phyloP scores from a whole-genome alignment of 2,113 vertebrate genomes.

The Gobio gobio region DNA sequence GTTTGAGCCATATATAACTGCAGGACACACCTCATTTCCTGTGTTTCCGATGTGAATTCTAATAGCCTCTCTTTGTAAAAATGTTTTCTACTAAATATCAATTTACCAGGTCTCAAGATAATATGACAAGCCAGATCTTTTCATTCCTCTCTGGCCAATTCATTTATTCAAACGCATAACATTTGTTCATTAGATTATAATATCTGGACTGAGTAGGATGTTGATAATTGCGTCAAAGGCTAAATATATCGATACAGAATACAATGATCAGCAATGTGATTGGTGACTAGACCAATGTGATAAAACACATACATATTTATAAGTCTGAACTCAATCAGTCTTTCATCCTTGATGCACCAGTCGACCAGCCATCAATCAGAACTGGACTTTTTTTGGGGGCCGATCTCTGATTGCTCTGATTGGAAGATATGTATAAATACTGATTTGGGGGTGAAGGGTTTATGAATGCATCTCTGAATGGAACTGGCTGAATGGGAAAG shows the following conservation, averaged over 20 bases:
- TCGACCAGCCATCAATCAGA: too few species aligned
- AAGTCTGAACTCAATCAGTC: too few species aligned
- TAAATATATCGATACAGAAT: background rate
- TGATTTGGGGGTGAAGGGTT: too few species aligned
- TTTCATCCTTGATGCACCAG: too few species aligned
- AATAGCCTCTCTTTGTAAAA: background rate
- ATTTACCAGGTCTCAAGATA: background rate
- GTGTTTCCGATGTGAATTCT: background rate
- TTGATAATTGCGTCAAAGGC: background rate
- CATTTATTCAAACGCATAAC: background rate
- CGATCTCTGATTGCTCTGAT: too few species aligned
- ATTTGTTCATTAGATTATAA: background rate
- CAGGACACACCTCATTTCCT: conserved; percentile 5
- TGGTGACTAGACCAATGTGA: background rate
- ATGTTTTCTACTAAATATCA: background rate
- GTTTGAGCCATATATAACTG: background rate
- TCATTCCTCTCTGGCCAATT: background rate
- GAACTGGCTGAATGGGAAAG: too few species aligned
- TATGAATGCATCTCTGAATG: too few species aligned
- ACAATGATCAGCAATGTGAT: background rate
- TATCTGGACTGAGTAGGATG: background rate
- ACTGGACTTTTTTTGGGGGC: too few species aligned
- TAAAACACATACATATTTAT: background rate
- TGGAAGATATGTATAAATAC: too few species aligned
- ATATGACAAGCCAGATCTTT: background rate